Evolutionary conservation across 2,113 vertebrate genomes (phyloP), one percentile per base, ranked within the genome.

Genomic region (Tiliqua scincoides): DNA sequence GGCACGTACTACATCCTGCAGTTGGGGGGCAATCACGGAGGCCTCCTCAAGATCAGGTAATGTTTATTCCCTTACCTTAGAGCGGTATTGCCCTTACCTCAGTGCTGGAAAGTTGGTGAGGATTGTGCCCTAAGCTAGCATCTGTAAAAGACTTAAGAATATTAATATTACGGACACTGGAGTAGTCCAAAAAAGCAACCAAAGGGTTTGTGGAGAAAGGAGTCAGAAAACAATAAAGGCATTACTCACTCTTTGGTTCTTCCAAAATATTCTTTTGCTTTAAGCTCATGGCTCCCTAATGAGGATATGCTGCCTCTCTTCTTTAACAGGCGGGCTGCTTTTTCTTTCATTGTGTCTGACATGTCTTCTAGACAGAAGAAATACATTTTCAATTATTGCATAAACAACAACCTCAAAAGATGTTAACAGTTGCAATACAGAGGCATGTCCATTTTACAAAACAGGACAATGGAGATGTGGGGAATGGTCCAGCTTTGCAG

Each of bases 221-320:
- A 43, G 9, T 73, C 23, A 86, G n/a, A 86, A 73, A 81, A 86
- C 4, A 74, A 27, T 71, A 86, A 54, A 27, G 3, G 18, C 15
- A 48, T 40, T 65, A 94, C 98, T 97, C 88, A 98, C 98, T 96
- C 96, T 87, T 97, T 97, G 35, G 90, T 88, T 86, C 43, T 97
- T 18, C 91, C 81, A 18, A 81, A 43, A 2, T 86, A 89, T 18
- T 96, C 96, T 88, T 94, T 97, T 71, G 87, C 87, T 93, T 43
- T 92, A 78, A 95, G 76, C 2, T 97, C 97, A 83, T 95, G 95
- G 73, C 95, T 95, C 59, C 93, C 91, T 1, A 96, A 92, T 7
- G 97, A 96, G 1, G 95, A 95, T n/a, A 93, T 8, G 67, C 95
- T 97, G 27, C 91, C 94, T 92, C 94, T 92, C 83, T 96, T 96